Conservation (phyloP, 2,888 invertebrate species). For the Euproctis similis region DNA sequence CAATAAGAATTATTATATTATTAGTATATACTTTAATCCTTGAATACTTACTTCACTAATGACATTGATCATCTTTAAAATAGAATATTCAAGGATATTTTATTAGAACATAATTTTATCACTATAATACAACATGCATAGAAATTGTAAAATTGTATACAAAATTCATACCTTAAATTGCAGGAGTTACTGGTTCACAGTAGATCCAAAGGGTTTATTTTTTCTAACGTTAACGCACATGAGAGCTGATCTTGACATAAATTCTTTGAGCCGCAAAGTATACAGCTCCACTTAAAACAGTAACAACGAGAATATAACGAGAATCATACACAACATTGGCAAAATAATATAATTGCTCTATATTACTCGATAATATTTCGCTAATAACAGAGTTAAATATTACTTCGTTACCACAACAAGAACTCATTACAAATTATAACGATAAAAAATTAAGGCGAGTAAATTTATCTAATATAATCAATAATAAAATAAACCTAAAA, state of each 20-base stretch:
- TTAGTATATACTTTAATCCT: no score
- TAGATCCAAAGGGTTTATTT: conserved; percentile 35
- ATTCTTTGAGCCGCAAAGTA: conserved; percentile 28
- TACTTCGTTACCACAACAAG: conserved; percentile 66
- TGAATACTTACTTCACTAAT: no score
- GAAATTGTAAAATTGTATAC: no score
- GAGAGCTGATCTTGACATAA: conserved; percentile 23
- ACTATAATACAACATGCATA: no score
- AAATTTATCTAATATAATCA: conserved; percentile 12
- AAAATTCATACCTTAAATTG: conserved; percentile 42
- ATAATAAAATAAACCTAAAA: conserved; percentile 10
- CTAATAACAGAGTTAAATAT: conserved; percentile 55
- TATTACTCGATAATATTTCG: conserved; percentile 55
- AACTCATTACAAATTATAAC: conserved; percentile 57
- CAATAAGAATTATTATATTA: no score
- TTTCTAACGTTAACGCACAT: conserved; percentile 29
- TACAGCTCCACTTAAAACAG: conserved; percentile 32
- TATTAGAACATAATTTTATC: no score
- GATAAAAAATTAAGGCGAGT: conserved; percentile 22
- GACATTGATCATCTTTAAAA: no score
- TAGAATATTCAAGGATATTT: no score
- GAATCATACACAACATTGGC: conserved; percentile 37
- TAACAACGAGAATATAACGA: conserved; percentile 37
- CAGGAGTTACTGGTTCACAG: conserved; percentile 28
- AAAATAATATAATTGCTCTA: conserved; percentile 46